These are phyloP conservation scores for Tetramorium bicarinatum DNA, from an alignment of 2,888 invertebrate species.

Conservation along the genomic window DNA sequence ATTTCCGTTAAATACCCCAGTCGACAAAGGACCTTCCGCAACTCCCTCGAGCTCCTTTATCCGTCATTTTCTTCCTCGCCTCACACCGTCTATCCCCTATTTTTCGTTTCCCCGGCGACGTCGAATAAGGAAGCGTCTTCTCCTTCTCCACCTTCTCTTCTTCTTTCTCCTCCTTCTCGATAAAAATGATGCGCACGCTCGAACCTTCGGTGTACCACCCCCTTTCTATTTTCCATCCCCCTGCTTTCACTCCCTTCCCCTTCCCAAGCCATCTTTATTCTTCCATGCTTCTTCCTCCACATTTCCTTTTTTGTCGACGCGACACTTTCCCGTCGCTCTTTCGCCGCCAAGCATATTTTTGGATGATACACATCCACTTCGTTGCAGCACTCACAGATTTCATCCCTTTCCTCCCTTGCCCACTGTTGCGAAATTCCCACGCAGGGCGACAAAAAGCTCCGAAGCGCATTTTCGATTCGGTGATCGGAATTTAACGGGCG, in stretches of 20 bases:
- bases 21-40: conserved; percentile 80
- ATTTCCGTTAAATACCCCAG: conserved; percentile 83
- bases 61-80: conserved; percentile 75
- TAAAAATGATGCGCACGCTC: conserved; percentile 79
- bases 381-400: conserved; percentile 29
- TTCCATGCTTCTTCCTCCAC: conserved; percentile 26
- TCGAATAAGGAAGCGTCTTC: conserved; percentile 78
- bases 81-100: conserved; percentile 70
- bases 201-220: conserved; percentile 62
- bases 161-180: conserved; percentile 68
- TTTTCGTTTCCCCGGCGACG: conserved; percentile 76
- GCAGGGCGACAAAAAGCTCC: conserved; percentile 63
- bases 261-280: conserved; percentile 27
- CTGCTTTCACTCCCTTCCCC: conserved; percentile 25
- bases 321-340: conserved; percentile 77
- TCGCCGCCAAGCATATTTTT: conserved; percentile 73
- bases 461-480: conserved; percentile 47
- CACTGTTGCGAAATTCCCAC: neutral
- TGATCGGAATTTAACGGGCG: conserved; percentile 33
- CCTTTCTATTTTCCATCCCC: conserved; percentile 68
- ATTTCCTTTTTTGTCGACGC: conserved; percentile 70
- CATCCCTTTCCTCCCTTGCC: conserved; percentile 13
- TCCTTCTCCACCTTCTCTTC: conserved; percentile 53
- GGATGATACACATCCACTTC: conserved; percentile 64
- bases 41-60: conserved; percentile 74